Percentiles rank a stretch among this genome's conserved stretches.
phyloP scores from a whole-genome alignment of 2,888 invertebrate genomes.

The Luperina nickerlii region DNA sequence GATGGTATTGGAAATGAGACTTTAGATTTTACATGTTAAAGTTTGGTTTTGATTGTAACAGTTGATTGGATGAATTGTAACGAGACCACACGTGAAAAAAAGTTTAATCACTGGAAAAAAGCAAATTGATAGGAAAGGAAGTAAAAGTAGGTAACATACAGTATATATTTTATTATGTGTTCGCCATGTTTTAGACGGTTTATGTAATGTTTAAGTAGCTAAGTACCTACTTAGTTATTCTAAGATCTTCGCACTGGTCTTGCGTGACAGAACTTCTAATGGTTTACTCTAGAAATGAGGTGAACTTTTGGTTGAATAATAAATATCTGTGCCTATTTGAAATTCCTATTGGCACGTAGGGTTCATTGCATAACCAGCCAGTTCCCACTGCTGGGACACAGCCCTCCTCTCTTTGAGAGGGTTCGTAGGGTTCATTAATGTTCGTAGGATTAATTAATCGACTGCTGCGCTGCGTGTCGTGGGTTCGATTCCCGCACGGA shows the following conservation, averaged over 20 bases:
- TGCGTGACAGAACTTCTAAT: conserved; percentile 35
- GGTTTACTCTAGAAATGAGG: conserved; percentile 14
- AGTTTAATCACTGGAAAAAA: conserved; percentile 62
- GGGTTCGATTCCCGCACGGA: too few species aligned
- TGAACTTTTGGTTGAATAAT: conserved; percentile 1
- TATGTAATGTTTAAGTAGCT: conserved; percentile 39
- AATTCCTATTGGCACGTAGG: neutral
- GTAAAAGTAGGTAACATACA: conserved; percentile 61
- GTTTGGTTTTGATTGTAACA: conserved; percentile 9
- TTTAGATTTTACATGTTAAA: accelerated
- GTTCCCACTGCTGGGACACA: too few species aligned
- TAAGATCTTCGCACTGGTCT: conserved; percentile 11
- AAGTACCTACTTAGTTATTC: conserved; percentile 19
- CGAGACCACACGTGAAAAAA: conserved; percentile 64
- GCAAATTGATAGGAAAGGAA: conserved; percentile 56
- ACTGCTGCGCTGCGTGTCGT: too few species aligned
- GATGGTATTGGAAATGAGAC: conserved; percentile 8
- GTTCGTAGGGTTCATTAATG: too few species aligned
- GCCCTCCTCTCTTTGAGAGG: too few species aligned
- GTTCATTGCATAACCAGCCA: too few species aligned
- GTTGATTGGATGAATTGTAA: conserved; percentile 29
- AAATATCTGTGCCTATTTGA: neutral
- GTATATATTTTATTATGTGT: conserved; percentile 29
- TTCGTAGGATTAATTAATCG: too few species aligned
- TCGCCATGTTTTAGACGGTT: conserved; percentile 29